Base-by-base conservation (phyloP, 1,140 invertebrate genomes). In the Leptonema lineaticorne region DNA sequence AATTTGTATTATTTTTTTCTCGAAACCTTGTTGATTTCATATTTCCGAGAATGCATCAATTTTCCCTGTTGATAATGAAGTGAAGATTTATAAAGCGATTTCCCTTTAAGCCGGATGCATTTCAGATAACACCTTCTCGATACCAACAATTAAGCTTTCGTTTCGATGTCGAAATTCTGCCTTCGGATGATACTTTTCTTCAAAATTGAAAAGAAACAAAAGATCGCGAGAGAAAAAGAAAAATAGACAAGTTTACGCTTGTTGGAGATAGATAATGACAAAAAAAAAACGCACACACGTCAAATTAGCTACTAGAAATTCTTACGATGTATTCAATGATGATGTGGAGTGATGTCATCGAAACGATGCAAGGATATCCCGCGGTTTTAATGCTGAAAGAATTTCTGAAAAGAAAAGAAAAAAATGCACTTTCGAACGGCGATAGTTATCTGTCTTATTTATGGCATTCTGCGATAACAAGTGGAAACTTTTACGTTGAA, bases 391-490 rank as follows among this genome's bases (percentile, higher is more conserved):
- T 64, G 63, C 63, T 56, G 63, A 64, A 50, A 24, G 63, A 64
- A 56, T 50, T 56, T 64, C 63, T 56, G 63, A 53, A 56, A n/a
- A n/a, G n/a, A n/a, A n/a, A n/a, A n/a, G n/a, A n/a, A n/a, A n/a
- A 64, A 62, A 62, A 62, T 33, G 24, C 63, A 64, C 46, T 41
- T 28, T 41, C 46, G n/a, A 48, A 26, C 46, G 7, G n/a, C 20
- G 67, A 69, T 69, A n/a, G 24, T 63, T 69, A 63, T 69, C 62
- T 69, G 30, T 5, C 48, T 46, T 69, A 69, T 69, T 69, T 68
- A 63, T 68, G 67, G 58, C 37, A 16, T 59, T 63, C 53, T 62
- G 57, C 67, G 67, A 68, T 68, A 68, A 53, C 67, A 41, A 41
- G 58, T 68, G 67, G 58, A 68, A 60, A 62, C 57, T 26, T 29